Base-by-base conservation (phyloP, 2,888 invertebrate species). In the Drosophila formosana region DNA sequence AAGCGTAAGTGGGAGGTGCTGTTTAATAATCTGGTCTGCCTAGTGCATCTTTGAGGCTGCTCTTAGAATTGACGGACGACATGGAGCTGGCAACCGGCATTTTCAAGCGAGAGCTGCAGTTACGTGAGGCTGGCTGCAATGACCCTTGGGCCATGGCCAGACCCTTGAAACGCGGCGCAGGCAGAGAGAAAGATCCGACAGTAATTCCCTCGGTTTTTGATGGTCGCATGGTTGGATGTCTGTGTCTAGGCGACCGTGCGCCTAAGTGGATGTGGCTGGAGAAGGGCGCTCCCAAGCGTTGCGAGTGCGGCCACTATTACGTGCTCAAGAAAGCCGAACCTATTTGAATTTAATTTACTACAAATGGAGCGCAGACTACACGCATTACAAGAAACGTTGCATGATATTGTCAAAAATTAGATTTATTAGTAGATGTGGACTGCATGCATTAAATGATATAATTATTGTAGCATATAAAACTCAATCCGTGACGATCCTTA, bases 281-380 rank as follows among this genome's bases (percentile, higher is more conserved):
- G 92, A 94, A 96, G 93, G 98, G 96, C 26, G 95, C 95, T 76
- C 96, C 97, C 53, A 96, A 96, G 90, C 95, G 98, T 80, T 99
- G 99, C 91, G 97, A 97, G 90, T 99, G 99, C 92, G 99, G 99
- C 49, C 95, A 98, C 92, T 98, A 97, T 97, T 99, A 97, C 94
- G 97, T 97, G 93, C 94, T 99, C 75, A 95, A 96, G 61, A 95
- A 96, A 91, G 96, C 95, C 92, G 93, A 94, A 55, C 94, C 95
- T 69, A 84, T 95, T 87, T 96, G 95, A 47, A 11, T 6, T 6
- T 1, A 5, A n/a, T 11, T 52, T 11, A 13, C 23, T n/a, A 46
- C 18, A 55, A 55, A 49, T 18, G 62, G 62, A 37, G 62, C 62
- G 52, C 52, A 53, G 23, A 62, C 9, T n/a, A 8, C 23, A 30